Evolutionary conservation across 2,113 vertebrate genomes (phyloP), one percentile per base, ranked within the genome.

Genomic region (Hoplias malabaricus): DNA sequence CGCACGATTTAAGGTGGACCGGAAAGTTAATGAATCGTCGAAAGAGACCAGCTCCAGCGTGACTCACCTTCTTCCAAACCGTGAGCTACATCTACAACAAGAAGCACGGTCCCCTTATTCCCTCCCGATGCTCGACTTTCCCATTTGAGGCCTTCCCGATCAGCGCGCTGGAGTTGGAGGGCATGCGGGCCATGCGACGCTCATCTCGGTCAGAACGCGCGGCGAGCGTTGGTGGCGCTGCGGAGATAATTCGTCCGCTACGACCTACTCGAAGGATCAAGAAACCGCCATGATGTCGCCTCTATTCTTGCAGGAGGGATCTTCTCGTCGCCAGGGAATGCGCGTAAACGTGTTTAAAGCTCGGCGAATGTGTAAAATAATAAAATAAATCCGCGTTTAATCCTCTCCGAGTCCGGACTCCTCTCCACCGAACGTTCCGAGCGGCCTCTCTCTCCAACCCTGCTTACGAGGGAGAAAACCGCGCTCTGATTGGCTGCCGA

Each of bases 391-490:
- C 88, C 87, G 87, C 85, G 86, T 53, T 87, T 91, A 91, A 90
- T 90, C 89, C 90, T 83, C 88, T 87, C 84, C 81, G 82, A 78
- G 81, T 83, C 80, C 82, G 84, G n/a, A 82, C 86, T 90, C 81
- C 86, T 90, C 80, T 92, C 91, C 84, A 87, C 92, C 89, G 92
- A 89, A 84, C 82, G 89, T 91, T 88, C 88, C 86, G 80, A 91
- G 88, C 93, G 92, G 94, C 93, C 93, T 95, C 92, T 93, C 92
- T 93, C 89, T 94, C 88, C 65, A 65, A 48, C 13, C 79, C 86
- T 82, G 79, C 72, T 85, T 80, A 80, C 69, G 80, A 80, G 83
- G 72, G 79, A 88, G 80, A 86, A 83, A 90, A 86, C 62, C 61
- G 67, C 34, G 1, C 16, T 29, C 77, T 75, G 87, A 92, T 93